These are phyloP conservation scores for Hozukius guyotensis DNA, from an alignment of 2,797 vertebrate species.

Conservation along the genomic window DNA sequence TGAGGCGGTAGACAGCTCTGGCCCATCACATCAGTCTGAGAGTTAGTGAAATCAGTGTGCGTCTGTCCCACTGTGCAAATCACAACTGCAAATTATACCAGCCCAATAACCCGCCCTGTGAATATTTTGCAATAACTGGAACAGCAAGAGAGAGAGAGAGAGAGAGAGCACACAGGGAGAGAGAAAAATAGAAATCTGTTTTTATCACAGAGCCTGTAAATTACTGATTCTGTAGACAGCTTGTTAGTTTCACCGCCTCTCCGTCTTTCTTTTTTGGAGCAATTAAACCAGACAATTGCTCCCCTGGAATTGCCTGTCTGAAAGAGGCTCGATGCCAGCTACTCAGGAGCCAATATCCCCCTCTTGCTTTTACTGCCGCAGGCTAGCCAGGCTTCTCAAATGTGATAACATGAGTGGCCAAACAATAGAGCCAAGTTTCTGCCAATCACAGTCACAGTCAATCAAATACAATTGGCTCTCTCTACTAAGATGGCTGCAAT, in stretches of 20 bases:
- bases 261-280: constrained; percentile 76
- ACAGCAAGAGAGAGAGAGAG: constrained; percentile 18
- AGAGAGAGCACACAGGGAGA: not conserved
- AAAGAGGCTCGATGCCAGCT: constrained; percentile 70
- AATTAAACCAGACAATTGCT: constrained; percentile 83
- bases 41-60: constrained; percentile 49
- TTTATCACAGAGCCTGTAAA: constrained; percentile 74
- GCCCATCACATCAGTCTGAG: constrained; percentile 50
- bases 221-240: constrained; percentile 81
- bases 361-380: constrained; percentile 67
- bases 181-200: constrained; percentile 60
- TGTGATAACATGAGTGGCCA: constrained; percentile 74
- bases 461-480: constrained; percentile 69
- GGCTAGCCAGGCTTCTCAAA: constrained; percentile 64
- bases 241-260: constrained; percentile 81
- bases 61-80: constrained; percentile 53
- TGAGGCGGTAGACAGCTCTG: constrained; percentile 27
- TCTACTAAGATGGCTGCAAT: constrained; percentile 60
- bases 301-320: constrained; percentile 76
- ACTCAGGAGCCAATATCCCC: constrained; percentile 75
- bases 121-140: constrained; percentile 63
- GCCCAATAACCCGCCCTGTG: constrained; percentile 43
- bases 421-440: constrained; percentile 72
- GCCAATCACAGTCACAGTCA: constrained; percentile 78
- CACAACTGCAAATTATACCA: constrained; percentile 49